phyloP scores from a whole-genome alignment of 2,113 vertebrate genomes.

The Petaurus breviceps region DNA sequence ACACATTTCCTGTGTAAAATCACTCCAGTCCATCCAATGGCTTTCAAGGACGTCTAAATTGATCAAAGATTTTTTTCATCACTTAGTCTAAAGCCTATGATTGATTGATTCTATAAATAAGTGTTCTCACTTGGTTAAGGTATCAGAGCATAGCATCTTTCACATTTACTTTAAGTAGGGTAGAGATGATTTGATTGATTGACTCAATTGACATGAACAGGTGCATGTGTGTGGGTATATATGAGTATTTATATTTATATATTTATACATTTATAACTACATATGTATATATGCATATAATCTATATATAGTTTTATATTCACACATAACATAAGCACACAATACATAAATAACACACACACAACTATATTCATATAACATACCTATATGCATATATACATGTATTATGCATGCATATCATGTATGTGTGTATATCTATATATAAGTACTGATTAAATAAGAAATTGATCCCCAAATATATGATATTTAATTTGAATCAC shows the following conservation, averaged over 20 bases:
- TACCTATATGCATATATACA: no score
- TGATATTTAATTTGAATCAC: constrained; percentile 43
- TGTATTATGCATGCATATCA: neutral
- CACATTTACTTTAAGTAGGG: neutral
- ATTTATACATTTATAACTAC: neutral
- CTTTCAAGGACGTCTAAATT: neutral
- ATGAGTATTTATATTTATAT: neutral
- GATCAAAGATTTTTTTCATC: constrained; percentile 47
- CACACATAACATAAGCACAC: neutral
- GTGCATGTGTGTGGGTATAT: neutral
- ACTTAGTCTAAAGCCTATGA: neutral
- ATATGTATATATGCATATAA: no score
- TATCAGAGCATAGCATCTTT: neutral
- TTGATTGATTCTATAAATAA: neutral
- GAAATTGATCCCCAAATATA: constrained; percentile 63
- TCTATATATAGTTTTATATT: neutral
- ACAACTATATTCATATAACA: neutral
- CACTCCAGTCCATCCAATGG: neutral
- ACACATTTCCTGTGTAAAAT: neutral
- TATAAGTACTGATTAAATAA: constrained; percentile 62
- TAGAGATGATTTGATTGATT: neutral
- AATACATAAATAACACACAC: neutral
- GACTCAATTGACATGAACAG: neutral
- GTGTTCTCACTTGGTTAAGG: neutral
- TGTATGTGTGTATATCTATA: neutral